Percentiles rank a stretch among this genome's conserved stretches.
Conservation (phyloP, 1,140 invertebrate species). For the Zaprionus kolodkinae region DNA sequence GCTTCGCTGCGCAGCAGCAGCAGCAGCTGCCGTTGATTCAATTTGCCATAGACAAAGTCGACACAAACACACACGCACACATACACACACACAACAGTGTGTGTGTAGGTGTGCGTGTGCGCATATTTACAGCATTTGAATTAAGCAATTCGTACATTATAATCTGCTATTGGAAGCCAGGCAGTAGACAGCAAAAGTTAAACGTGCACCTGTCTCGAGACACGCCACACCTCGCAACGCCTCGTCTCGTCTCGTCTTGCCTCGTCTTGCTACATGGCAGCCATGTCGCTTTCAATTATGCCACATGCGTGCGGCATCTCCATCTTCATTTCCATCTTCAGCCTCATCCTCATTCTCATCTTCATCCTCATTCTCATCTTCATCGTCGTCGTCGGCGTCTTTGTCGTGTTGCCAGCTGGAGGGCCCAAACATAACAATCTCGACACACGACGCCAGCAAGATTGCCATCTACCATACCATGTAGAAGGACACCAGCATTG, state of each 20-base stretch:
- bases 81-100: slow-evolving; percentile 38
- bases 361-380: neutral
- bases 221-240: neutral
- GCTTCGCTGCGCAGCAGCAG: slow-evolving; percentile 13
- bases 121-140: slow-evolving; percentile 64
- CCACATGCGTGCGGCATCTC: slow-evolving; percentile 70
- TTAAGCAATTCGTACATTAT: slow-evolving; percentile 80
- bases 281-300: slow-evolving; percentile 78
- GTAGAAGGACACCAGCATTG: neutral
- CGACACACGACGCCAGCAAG: slow-evolving; percentile 49
- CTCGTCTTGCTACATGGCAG: slow-evolving; percentile 36
- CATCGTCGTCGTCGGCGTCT: slow-evolving; percentile 7
- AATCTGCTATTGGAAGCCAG: slow-evolving; percentile 65
- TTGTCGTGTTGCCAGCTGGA: slow-evolving; percentile 15
- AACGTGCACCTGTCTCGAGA: slow-evolving; percentile 49
- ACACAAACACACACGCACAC: slow-evolving; percentile 45
- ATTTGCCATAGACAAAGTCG: slow-evolving; percentile 53
- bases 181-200: slow-evolving; percentile 46
- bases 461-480: slow-evolving; percentile 55
- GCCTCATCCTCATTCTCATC: neutral
- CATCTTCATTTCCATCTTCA: slow-evolving; percentile 41
- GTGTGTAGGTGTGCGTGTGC: slow-evolving; percentile 23
- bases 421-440: slow-evolving; percentile 66
- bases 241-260: neutral
- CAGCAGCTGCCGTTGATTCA: slow-evolving; percentile 73